phyloP scores from a whole-genome alignment of 2,888 invertebrate genomes.

The Orchesellides sinensis region DNA sequence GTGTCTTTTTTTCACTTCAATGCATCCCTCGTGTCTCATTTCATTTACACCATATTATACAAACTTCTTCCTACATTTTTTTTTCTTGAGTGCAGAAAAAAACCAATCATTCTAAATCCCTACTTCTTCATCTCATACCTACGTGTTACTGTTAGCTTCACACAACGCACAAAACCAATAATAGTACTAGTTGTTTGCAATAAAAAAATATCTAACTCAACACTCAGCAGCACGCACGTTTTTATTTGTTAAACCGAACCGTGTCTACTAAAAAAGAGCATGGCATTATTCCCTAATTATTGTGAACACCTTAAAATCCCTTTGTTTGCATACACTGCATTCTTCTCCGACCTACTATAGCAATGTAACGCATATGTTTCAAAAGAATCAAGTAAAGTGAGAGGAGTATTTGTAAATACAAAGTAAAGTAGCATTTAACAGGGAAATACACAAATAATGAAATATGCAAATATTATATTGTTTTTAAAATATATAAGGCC shows the following conservation, averaged over 20 bases:
- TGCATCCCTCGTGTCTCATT: slow-evolving; percentile 44
- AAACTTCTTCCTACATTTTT: slow-evolving; percentile 8
- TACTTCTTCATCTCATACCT: not conserved
- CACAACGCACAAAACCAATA: too few relatives aligned
- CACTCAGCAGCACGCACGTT: slow-evolving; percentile 15
- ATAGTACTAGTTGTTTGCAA: not conserved
- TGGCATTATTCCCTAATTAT: slow-evolving; percentile 55
- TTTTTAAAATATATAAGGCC: not conserved
- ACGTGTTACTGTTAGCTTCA: not conserved
- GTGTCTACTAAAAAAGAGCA: not conserved
- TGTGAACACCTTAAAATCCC: slow-evolving; percentile 35
- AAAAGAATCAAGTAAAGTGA: not conserved
- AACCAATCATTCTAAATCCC: slow-evolving; percentile 3
- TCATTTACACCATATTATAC: slow-evolving; percentile 39
- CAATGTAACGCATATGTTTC: not conserved
- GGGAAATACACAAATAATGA: slow-evolving; percentile 31
- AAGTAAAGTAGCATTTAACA: not conserved
- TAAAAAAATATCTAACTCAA: not conserved
- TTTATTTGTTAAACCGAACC: not conserved
- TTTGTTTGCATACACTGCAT: not conserved
- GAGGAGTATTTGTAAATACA: too few relatives aligned
- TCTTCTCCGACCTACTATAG: slow-evolving; percentile 25
- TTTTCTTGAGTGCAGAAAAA: not conserved
- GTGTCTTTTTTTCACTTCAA: slow-evolving; percentile 50
- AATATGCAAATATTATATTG: slow-evolving; percentile 52